A percentile compares a stretch with the other conserved stretches of the same genome.
Evolutionary conservation across 2,797 vertebrate species (phyloP).

Genomic region (Prionace glauca): DNA sequence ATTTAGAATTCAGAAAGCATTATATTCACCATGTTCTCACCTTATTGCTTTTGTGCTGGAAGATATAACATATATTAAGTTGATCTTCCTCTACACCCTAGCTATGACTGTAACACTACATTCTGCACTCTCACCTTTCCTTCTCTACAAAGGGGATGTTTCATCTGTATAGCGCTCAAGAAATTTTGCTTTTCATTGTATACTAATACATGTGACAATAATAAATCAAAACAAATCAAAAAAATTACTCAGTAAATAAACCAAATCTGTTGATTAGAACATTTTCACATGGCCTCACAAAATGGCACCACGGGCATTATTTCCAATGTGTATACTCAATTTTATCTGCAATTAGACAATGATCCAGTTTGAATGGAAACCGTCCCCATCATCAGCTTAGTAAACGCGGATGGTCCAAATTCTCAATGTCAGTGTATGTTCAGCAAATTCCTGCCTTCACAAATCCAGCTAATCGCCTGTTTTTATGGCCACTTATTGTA

Average conservation of each 20-base stretch:
- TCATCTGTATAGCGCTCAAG: too few relatives aligned
- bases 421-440: slow-evolving; percentile 66
- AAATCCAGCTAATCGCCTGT: slow-evolving; percentile 60
- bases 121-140: too few relatives aligned
- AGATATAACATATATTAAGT: too few relatives aligned
- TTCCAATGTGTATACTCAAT: neutral
- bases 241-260: neutral
- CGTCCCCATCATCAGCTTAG: slow-evolving; percentile 59
- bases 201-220: too few relatives aligned
- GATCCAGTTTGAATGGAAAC: slow-evolving; percentile 58
- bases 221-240: too few relatives aligned
- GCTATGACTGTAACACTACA: too few relatives aligned
- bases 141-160: too few relatives aligned
- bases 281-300: neutral
- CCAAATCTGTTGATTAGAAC: neutral
- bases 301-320: neutral
- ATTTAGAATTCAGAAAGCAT: neutral
- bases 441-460: slow-evolving; percentile 63
- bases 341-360: slow-evolving; percentile 41
- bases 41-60: neutral
- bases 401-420: slow-evolving; percentile 48
- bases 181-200: too few relatives aligned
- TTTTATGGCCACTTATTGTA: slow-evolving; percentile 8
- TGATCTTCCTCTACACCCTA: too few relatives aligned
- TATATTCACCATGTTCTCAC: neutral